phyloP scores from a whole-genome alignment of 2,888 invertebrate genomes.

The Acrocyrtus sp. region DNA sequence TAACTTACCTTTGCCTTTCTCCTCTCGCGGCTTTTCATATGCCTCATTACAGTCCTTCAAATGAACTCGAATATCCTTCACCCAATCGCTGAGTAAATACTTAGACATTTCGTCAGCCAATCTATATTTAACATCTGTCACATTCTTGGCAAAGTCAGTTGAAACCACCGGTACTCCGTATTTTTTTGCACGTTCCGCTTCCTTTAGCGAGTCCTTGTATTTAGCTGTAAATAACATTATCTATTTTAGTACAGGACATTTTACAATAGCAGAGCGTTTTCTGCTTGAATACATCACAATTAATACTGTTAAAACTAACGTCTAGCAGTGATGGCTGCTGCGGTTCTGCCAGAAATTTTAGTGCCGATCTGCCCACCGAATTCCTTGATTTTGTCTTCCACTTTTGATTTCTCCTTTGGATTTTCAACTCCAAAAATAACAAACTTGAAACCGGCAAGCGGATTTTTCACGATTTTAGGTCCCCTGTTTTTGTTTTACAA shows the following conservation, averaged over 20 bases:
- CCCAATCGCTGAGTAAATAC: conserved; percentile 55
- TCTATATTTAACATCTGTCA: conserved; percentile 55
- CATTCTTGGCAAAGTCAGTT: conserved; percentile 75
- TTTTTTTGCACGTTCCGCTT: conserved; percentile 75
- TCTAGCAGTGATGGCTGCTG: conserved; percentile 80
- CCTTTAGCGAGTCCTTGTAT: conserved; percentile 70
- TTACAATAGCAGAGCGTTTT: too few relatives aligned
- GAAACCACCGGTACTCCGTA: conserved; percentile 84
- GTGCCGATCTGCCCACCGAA: conserved; percentile 80
- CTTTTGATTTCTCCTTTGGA: conserved; percentile 73
- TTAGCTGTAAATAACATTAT: too few relatives aligned
- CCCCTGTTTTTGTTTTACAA: too few relatives aligned
- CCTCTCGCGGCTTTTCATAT: conserved; percentile 40
- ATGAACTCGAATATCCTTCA: conserved; percentile 38
- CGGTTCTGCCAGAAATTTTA: conserved; percentile 74
- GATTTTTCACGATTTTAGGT: conserved; percentile 60
- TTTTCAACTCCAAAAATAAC: conserved; percentile 71
- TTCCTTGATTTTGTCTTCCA: conserved; percentile 76
- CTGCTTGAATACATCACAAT: too few relatives aligned
- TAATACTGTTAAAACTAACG: conserved; percentile 57
- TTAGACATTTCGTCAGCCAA: conserved; percentile 49
- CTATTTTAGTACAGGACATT: too few relatives aligned
- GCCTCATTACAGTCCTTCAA: conserved; percentile 42
- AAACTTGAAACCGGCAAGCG: conserved; percentile 81
- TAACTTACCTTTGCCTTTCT: conserved; percentile 13